Evolutionary conservation across 2,797 vertebrate species (phyloP).

Genomic region (Gorsachius magnificus): DNA sequence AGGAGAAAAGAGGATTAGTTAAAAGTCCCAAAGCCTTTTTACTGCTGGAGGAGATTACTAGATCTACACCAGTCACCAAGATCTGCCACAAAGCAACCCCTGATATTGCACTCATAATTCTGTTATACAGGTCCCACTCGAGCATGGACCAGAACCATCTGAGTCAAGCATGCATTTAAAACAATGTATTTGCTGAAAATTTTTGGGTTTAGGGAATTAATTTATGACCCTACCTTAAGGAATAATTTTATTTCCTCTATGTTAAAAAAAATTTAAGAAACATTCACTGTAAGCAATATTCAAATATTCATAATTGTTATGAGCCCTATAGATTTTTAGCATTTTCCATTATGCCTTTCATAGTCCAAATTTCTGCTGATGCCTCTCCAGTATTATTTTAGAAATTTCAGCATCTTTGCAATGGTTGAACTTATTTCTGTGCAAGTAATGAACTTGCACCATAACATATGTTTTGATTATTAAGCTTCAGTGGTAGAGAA

Average conservation of each 20-base stretch:
- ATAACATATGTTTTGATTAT: neutral
- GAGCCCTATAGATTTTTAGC: neutral
- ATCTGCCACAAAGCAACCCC: neutral
- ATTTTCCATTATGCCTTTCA: neutral
- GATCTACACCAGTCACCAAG: neutral
- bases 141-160: neutral
- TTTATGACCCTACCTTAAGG: neutral
- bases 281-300: neutral
- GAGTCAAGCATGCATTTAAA: neutral
- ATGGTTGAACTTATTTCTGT: neutral
- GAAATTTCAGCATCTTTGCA: neutral
- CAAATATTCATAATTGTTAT: neutral
- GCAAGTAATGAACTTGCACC: neutral
- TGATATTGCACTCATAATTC: neutral
- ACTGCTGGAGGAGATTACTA: neutral
- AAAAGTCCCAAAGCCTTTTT: neutral
- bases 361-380: neutral
- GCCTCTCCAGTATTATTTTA: neutral
- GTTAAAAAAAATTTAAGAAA: neutral
- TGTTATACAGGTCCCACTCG: neutral
- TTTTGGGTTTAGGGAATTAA: neutral
- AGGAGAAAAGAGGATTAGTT: neutral
- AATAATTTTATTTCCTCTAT: neutral
- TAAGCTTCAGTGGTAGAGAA: neutral
- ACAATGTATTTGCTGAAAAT: neutral